These are phyloP conservation scores for Neodiprion lecontei DNA, from an alignment of 1,140 invertebrate species.

Conservation along the genomic window DNA sequence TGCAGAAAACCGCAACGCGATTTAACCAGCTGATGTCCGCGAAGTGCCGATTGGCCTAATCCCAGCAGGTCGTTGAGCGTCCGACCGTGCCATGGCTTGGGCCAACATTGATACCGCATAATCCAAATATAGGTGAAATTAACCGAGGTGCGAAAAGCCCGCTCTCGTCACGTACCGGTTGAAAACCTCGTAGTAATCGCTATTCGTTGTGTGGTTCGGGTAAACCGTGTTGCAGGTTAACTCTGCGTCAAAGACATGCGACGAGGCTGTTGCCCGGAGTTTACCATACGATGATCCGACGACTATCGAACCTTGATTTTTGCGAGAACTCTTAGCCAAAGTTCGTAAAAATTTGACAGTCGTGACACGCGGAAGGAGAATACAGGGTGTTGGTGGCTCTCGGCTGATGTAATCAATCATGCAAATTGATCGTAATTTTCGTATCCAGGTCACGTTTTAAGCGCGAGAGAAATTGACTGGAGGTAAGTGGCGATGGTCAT, in stretches of 20 bases:
- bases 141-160: background rate
- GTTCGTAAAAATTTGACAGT: too few relatives aligned
- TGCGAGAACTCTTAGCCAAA: too few relatives aligned
- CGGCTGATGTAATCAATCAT: constrained; percentile 1
- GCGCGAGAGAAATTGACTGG: background rate
- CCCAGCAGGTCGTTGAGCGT: constrained; percentile 19
- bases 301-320: too few relatives aligned
- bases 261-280: too few relatives aligned
- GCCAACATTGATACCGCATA: constrained; percentile 37
- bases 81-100: constrained; percentile 25
- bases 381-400: background rate
- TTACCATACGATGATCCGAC: too few relatives aligned
- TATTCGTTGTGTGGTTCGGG: too few relatives aligned
- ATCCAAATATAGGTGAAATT: background rate
- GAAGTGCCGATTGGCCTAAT: background rate
- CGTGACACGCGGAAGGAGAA: too few relatives aligned
- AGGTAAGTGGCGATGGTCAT: constrained; percentile 1
- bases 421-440: constrained; percentile 1
- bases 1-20: background rate
- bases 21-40: background rate
- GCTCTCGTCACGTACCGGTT: background rate
- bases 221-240: too few relatives aligned
- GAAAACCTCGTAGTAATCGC: too few relatives aligned
- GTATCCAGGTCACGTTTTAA: background rate
- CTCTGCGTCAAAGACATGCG: too few relatives aligned